These are phyloP conservation scores for Procambarus virginalis DNA, from an alignment of 1,140 invertebrate genomes.

Conservation along the genomic window DNA sequence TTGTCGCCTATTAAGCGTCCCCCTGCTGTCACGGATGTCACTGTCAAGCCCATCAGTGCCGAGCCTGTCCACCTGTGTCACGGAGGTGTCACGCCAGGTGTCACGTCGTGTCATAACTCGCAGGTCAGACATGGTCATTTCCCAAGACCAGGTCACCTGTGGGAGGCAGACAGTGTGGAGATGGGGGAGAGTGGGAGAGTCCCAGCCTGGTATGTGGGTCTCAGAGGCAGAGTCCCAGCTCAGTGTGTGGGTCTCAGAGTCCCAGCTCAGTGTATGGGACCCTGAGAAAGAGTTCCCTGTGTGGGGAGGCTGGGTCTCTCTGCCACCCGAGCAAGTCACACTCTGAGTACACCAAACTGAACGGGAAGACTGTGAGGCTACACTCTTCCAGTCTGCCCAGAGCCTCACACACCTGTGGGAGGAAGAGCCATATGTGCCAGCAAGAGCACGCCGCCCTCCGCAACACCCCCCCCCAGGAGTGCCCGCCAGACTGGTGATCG, in stretches of 20 bases:
- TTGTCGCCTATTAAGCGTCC: slow-evolving; percentile 39
- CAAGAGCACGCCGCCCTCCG: background rate
- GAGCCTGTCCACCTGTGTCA: slow-evolving; percentile 33
- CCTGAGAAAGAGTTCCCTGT: background rate
- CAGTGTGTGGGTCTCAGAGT: slow-evolving; percentile 14
- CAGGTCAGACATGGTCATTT: background rate
- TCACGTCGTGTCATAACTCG: background rate
- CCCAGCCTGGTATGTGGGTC: slow-evolving; percentile 19
- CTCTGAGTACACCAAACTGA: slow-evolving; percentile 50
- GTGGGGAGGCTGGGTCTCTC: slow-evolving; percentile 7
- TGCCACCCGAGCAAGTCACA: slow-evolving; percentile 18
- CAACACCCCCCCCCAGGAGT: background rate
- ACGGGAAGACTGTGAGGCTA: slow-evolving; percentile 57
- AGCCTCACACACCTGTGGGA: background rate
- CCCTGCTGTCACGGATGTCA: slow-evolving; percentile 41
- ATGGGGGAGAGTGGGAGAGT: slow-evolving; percentile 10
- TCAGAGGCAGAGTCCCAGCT: background rate
- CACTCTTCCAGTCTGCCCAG: slow-evolving; percentile 58
- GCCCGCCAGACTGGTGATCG: background rate
- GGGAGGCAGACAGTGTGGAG: background rate
- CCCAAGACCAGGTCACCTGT: background rate
- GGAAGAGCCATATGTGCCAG: background rate
- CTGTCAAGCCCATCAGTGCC: slow-evolving; percentile 41
- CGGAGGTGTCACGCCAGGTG: background rate
- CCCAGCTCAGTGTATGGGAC: background rate